A percentile compares a stretch with the other conserved stretches of the same genome.
Conservation (phyloP, 2,888 invertebrate species). For the Lypha dubia region DNA sequence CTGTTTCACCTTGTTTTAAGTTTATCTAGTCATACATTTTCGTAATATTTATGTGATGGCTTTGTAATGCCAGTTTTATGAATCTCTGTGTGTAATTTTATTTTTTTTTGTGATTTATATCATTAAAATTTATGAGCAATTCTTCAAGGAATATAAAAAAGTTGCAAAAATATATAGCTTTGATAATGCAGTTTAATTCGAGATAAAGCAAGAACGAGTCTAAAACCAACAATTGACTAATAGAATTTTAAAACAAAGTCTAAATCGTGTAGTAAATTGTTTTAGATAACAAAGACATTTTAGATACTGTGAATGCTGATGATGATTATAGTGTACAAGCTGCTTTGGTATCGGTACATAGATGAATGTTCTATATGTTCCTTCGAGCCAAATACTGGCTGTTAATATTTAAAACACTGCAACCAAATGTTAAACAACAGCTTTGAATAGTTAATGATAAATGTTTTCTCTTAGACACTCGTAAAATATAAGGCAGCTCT, state of each 20-base stretch:
- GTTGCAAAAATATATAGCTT: background rate
- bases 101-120: slow-evolving; percentile 35
- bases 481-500: background rate
- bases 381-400: no score
- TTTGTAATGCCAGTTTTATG: slow-evolving; percentile 9
- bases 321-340: background rate
- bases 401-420: no score
- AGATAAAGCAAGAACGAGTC: background rate
- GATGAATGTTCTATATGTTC: background rate
- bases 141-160: background rate
- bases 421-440: no score
- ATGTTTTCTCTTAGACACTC: background rate
- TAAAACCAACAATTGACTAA: background rate
- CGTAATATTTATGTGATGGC: slow-evolving; percentile 16
- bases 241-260: background rate
- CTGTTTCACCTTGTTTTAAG: slow-evolving; percentile 30
- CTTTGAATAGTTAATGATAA: no score
- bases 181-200: slow-evolving; percentile 4
- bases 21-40: slow-evolving; percentile 26
- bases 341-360: background rate
- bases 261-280: background rate
- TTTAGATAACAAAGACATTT: background rate
- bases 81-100: background rate
- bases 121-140: slow-evolving; percentile 27
- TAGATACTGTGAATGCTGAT: background rate